phyloP scores from a whole-genome alignment of 35 echinoderm and acorn worm genomes.

The Diadema setosum region DNA sequence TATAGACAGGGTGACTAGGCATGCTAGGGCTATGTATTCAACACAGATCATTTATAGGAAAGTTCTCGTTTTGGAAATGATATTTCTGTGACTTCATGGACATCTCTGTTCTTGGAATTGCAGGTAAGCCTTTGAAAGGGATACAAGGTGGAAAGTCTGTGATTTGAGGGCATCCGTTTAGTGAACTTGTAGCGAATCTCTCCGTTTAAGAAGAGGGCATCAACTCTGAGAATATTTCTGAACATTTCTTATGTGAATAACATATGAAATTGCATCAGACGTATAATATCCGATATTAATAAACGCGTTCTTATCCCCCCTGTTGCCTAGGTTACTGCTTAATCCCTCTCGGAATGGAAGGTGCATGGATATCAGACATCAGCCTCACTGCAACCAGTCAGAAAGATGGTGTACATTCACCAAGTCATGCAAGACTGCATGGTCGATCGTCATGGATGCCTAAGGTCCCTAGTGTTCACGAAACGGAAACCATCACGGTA shows the following conservation, averaged over 20 bases:
- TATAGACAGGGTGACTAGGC: neutral
- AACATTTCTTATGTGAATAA: too few relatives aligned
- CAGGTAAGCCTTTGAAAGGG: neutral
- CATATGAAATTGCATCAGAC: neutral
- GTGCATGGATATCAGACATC: neutral
- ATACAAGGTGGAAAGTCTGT: neutral
- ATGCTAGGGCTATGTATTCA: neutral
- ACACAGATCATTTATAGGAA: neutral
- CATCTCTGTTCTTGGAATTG: neutral
- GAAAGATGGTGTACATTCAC: neutral
- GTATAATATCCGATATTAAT: neutral
- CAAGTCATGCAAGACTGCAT: conserved; percentile 3
- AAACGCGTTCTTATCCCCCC: neutral
- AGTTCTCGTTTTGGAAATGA: neutral
- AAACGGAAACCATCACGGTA: too few relatives aligned
- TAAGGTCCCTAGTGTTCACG: neutral
- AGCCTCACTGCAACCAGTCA: neutral
- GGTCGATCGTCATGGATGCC: neutral
- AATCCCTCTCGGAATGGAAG: neutral
- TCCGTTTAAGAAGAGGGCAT: neutral
- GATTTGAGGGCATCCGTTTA: neutral
- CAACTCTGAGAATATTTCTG: too few relatives aligned
- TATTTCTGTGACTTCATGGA: neutral
- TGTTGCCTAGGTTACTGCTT: neutral
- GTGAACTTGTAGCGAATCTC: neutral